Conservation (phyloP, 2,888 invertebrate genomes). For the Tinea trinotella region DNA sequence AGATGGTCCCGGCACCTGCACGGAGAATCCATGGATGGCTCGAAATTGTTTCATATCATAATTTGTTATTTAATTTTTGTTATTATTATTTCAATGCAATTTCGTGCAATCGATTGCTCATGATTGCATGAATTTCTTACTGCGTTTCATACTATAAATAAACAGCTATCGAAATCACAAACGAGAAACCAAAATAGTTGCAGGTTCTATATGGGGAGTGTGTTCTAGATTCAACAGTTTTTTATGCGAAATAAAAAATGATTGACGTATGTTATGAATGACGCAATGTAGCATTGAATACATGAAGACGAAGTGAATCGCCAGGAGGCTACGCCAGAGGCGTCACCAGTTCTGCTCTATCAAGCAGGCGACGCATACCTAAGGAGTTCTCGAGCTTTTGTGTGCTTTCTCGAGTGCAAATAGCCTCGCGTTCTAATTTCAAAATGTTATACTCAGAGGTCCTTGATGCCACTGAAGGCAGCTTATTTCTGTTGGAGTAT, state of each 20-base stretch:
- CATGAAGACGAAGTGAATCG: background rate
- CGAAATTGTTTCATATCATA: too few relatives aligned
- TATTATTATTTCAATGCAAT: too few relatives aligned
- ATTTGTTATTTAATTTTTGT: too few relatives aligned
- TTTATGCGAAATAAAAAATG: background rate
- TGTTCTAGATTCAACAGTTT: too few relatives aligned
- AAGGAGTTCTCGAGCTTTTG: conserved; percentile 32
- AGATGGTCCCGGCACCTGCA: too few relatives aligned
- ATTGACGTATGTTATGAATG: background rate
- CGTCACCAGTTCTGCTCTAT: conserved; percentile 16
- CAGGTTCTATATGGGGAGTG: too few relatives aligned
- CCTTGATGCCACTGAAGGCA: conserved; percentile 15
- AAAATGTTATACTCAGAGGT: conserved; percentile 19
- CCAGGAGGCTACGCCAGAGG: conserved; percentile 9
- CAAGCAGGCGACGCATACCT: conserved; percentile 17
- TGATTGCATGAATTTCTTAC: too few relatives aligned
- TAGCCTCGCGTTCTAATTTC: conserved; percentile 56
- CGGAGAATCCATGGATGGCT: too few relatives aligned
- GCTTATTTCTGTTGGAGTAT: conserved; percentile 13
- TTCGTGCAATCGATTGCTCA: too few relatives aligned
- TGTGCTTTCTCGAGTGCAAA: conserved; percentile 53
- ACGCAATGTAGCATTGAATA: conserved; percentile 4
- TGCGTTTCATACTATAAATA: too few relatives aligned
- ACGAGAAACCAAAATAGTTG: too few relatives aligned
- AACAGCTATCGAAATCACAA: too few relatives aligned